These are phyloP conservation scores for Ladona fulva DNA, from an alignment of 1,140 invertebrate genomes.

Conservation along the genomic window DNA sequence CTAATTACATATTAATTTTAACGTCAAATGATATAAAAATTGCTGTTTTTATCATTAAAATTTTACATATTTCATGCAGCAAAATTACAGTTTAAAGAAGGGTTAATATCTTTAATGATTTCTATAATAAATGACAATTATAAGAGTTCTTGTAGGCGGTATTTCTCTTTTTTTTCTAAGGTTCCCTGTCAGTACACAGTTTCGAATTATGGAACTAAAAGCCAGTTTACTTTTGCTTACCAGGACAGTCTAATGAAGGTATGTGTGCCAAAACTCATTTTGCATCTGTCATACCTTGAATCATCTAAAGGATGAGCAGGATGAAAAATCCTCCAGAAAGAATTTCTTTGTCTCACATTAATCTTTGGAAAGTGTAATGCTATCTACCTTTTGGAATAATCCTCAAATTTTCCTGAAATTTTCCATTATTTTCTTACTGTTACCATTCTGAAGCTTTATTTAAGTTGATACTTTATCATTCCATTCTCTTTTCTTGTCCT, in stretches of 20 bases:
- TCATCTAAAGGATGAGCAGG: background rate
- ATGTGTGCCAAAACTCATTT: conserved; percentile 27
- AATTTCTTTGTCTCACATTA: background rate
- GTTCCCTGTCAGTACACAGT: conserved; percentile 32
- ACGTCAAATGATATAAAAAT: background rate
- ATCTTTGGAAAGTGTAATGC: background rate
- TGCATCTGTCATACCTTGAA: conserved; percentile 4
- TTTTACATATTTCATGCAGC: background rate
- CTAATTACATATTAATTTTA: background rate
- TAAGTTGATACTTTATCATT: no score
- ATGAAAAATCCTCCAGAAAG: background rate
- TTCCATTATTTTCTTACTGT: no score
- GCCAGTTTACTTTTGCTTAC: conserved; percentile 43
- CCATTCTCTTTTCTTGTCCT: no score
- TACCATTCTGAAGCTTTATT: no score
- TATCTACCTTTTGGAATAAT: no score
- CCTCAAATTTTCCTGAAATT: no score
- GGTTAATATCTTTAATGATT: background rate
- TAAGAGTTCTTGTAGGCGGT: conserved; percentile 8
- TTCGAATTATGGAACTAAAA: conserved; percentile 32
- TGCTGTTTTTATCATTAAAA: background rate
- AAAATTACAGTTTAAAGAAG: background rate
- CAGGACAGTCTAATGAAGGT: conserved; percentile 43
- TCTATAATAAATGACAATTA: background rate
- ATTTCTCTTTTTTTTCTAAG: conserved; percentile 38